These are phyloP conservation scores for Dipodomys stephensi DNA, from an alignment of 2,113 vertebrate genomes.

Conservation along the genomic window DNA sequence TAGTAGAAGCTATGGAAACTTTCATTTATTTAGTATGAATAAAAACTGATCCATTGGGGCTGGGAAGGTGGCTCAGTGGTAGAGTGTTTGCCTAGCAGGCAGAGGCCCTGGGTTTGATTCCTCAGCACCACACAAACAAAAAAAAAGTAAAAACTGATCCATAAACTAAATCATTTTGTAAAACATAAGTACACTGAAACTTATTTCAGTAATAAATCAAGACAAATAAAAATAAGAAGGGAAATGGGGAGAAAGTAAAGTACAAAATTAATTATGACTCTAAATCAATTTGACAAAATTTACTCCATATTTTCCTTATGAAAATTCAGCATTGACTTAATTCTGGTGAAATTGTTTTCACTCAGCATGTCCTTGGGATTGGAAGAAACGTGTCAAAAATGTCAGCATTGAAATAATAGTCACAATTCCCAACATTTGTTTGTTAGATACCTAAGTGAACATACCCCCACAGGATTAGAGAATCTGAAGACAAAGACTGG, in stretches of 20 bases:
- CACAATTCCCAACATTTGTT: neutral
- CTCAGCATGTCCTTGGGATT: neutral
- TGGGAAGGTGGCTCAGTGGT: no score
- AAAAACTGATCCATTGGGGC: no score
- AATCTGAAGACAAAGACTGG: no score
- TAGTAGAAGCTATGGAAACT: neutral
- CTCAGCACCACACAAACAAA: no score
- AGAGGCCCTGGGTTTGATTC: no score
- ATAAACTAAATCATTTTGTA: neutral
- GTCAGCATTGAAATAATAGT: neutral
- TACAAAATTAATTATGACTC: neutral
- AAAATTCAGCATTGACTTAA: slow-evolving; percentile 11
- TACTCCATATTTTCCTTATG: slow-evolving; percentile 2
- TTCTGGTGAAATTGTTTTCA: slow-evolving; percentile 13
- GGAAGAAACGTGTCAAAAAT: neutral
- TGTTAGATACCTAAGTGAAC: neutral
- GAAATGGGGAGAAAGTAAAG: neutral
- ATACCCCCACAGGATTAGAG: neutral
- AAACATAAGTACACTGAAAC: neutral
- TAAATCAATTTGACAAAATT: slow-evolving; percentile 4
- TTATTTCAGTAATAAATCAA: neutral
- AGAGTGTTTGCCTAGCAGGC: no score
- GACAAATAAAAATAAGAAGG: neutral
- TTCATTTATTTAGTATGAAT: neutral
- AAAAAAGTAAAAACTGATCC: neutral